Evolutionary conservation across 1,140 invertebrate species (phyloP), one percentile per base, ranked within the genome.

Genomic region (Bombus vancouverensis): DNA sequence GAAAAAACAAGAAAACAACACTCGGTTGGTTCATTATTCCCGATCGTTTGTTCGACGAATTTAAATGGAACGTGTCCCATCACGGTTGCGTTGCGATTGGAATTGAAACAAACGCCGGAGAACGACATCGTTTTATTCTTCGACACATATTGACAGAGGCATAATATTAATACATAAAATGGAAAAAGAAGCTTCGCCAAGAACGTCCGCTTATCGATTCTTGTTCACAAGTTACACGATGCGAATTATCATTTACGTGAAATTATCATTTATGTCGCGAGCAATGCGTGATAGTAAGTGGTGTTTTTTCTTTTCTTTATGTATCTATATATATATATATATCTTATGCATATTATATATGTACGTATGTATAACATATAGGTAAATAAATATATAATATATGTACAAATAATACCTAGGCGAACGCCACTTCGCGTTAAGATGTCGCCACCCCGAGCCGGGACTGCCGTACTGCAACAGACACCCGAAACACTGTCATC

Each of bases 401-500:
- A 89, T 90, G 81, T 90, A 87, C 85, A 88, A 89, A 93, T 90
- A 92, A 92, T 94, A 94, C 93, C 94, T 94, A 92, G 92, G 92
- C 93, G 92, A 94, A 93, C 93, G 92, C 92, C 93, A 92, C 90
- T 92, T 93, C 91, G 87, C 89, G 93, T 94, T 94, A 95, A 92
- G 94, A 95, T 94, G 94, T 93, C 86, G 94, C 92, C 92, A 94
- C 94, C 92, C 93, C 94, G 92, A 95, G 94, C 89, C 94, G 94
- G 92, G 94, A 95, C 92, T 95, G 94, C 93, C 94, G 94, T 95
- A 95, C 94, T 95, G 94, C 90, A 95, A 95, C 93, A 95, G 85
- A 95, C 88, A 93, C 91, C 91, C 93, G 88, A 93, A 92, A 92
- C 92, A 90, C 89, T 89, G 92, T 93, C 89, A 93, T 92, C 90